Conservation (phyloP, 2,113 vertebrate genomes). For the Coturnix japonica region DNA sequence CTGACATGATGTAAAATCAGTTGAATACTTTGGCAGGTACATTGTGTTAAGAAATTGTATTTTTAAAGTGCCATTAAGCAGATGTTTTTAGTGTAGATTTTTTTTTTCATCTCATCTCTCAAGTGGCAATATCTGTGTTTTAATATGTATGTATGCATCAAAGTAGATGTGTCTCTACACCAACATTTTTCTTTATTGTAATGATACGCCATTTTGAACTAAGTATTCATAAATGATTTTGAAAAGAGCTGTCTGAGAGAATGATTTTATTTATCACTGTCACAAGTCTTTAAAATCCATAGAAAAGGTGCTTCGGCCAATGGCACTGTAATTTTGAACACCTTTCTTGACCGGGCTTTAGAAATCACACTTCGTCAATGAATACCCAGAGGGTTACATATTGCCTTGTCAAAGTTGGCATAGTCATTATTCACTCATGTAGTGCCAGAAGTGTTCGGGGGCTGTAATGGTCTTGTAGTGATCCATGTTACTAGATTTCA, state of each 20-base stretch:
- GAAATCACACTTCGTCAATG: background rate
- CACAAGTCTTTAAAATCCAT: background rate
- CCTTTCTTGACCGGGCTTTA: background rate
- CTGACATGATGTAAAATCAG: conserved; percentile 44
- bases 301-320: background rate
- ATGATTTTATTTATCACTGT: background rate
- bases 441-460: background rate
- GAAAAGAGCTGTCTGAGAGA: background rate
- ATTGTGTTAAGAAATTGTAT: background rate
- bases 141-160: background rate
- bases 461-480: background rate
- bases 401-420: background rate
- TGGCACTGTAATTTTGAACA: background rate
- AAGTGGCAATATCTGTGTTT: background rate
- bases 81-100: background rate
- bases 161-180: background rate
- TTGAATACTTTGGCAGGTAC: background rate
- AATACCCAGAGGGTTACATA: background rate
- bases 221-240: background rate
- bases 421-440: background rate
- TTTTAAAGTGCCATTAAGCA: conserved; percentile 25
- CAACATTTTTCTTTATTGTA: background rate
- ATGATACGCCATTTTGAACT: background rate
- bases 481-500: conserved; percentile 37
- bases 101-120: background rate